Evolutionary conservation across 2,888 invertebrate genomes (phyloP), one percentile per base, ranked within the genome.

Genomic region (Cyrtodaria siliqua): DNA sequence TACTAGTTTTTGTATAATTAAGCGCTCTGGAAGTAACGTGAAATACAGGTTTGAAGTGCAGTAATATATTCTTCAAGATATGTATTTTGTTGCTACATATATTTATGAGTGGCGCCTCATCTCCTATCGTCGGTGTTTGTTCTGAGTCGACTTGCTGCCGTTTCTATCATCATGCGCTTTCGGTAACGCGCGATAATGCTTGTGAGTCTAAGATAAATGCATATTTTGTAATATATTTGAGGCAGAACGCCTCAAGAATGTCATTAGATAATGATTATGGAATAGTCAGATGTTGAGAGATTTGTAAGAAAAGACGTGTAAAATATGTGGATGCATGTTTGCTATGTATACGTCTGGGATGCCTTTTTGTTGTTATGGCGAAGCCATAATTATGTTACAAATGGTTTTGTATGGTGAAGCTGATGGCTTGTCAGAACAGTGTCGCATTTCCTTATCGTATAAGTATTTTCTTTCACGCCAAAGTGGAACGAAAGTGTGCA

Each of bases 241-340:
- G 57, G 75, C 75, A 69, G 60, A 66, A 75, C 63, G 56, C 60
- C 60, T 75, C 18, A 61, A 68, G 68, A 78, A 68, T 69, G 72
- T 55, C 77, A 72, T 77, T 72, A 72, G 72, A 72, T 78, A 78
- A 78, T 78, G 72, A 64, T 72, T 72, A 72, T 61, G 52, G 64
- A 57, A 69, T 68, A 57, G 57, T 62, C 63, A 59, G 38, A 55
- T 49, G 68, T 47, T 69, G 74, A 69, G n/a, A 40, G 69, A 74
- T 57, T 16, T 40, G 69, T 49, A 73, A 67, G 72, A 47, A 26
- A 40, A 73, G 57, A 64, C 64, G 71, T 71, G 57, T 71, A 71
- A 70, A 71, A 44, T 64, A 57, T 59, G 38, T 44, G 29, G 47
- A 55, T 26, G 23, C 29, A 60, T 42, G 44, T 44, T 27, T 60